Evolutionary conservation across 2,113 vertebrate species (phyloP), one percentile per base, ranked within the genome.

Genomic region (Fregata magnificens): DNA sequence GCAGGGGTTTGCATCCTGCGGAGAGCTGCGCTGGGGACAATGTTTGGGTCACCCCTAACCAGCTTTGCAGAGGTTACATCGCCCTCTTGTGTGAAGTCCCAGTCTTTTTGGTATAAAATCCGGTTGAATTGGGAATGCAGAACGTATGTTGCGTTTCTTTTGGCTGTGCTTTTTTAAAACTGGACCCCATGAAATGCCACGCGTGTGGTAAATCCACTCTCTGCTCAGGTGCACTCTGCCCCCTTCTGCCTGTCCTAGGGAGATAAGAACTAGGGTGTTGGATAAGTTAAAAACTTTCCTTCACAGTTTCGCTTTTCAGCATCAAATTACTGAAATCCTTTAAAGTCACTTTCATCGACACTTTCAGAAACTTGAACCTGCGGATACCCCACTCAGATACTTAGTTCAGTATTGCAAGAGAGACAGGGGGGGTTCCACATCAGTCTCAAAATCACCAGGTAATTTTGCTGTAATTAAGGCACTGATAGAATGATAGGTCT

Each of bases 81-180:
- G 89, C 98, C 98, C 98, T 93, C 98, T 98, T 91, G 98, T 97
- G 98, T 97, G 85, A 47, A 84, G 42, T 40, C 62, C 40, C 72
- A 31, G 61, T 85, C 82, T 49, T 79, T 92, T 62, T 83, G 36
- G 4, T 74, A 13, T 52, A 71, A 85, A 83, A n/a, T 47, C 16
- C 6, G 2, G 4, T 16, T 62, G 87, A 81, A 59, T 44, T 0
- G 2, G 13, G 26, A 86, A 31, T 55, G 36, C 42, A 40, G 32
- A 36, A 8, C 49, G 6, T 21, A 6, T 21, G 3, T 1, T 72
- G 34, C 15, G 80, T 86, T 79, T 32, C 49, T 77, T 95, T 76
- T 45, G n/a, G 32, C 53, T 62, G 13, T 72, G 45, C 58, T 73
- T 67, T 45, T 47, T 11, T 53, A 49, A 76, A 82, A 21, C 40